These are phyloP conservation scores for Vireo griseus DNA, from an alignment of 2,797 vertebrate genomes.

Conservation along the genomic window DNA sequence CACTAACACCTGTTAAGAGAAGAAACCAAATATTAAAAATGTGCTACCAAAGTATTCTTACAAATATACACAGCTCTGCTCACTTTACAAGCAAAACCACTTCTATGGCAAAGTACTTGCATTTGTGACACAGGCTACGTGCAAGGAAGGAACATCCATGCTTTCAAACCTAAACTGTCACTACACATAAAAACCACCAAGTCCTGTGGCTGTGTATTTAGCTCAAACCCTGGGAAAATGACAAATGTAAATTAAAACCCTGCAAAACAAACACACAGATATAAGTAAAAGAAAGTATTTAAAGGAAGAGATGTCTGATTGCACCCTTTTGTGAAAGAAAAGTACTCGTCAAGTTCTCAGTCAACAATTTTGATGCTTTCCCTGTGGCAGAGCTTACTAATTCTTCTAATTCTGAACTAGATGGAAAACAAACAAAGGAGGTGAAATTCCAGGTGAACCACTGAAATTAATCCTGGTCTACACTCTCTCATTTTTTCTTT, in stretches of 20 bases:
- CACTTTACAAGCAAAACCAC: not conserved
- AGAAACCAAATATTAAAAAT: not conserved
- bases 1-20: constrained; percentile 86
- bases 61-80: not conserved
- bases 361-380: not conserved
- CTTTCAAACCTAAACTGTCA: not conserved
- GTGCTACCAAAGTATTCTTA: not conserved
- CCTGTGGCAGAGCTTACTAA: not conserved
- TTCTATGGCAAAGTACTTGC: not conserved
- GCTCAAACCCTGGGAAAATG: not conserved
- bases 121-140: not conserved
- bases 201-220: not conserved
- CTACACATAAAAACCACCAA: accelerated
- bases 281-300: not conserved
- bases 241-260: not conserved
- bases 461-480: not conserved
- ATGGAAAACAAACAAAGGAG: not conserved
- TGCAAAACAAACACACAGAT: not conserved
- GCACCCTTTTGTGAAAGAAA: not conserved
- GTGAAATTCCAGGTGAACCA: not conserved
- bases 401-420: not conserved
- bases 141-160: accelerated
- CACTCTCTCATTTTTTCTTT: not conserved
- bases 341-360: not conserved
- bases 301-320: not conserved